These are phyloP conservation scores for Drosophila repletoides DNA, from an alignment of 1,140 invertebrate genomes.

Conservation along the genomic window DNA sequence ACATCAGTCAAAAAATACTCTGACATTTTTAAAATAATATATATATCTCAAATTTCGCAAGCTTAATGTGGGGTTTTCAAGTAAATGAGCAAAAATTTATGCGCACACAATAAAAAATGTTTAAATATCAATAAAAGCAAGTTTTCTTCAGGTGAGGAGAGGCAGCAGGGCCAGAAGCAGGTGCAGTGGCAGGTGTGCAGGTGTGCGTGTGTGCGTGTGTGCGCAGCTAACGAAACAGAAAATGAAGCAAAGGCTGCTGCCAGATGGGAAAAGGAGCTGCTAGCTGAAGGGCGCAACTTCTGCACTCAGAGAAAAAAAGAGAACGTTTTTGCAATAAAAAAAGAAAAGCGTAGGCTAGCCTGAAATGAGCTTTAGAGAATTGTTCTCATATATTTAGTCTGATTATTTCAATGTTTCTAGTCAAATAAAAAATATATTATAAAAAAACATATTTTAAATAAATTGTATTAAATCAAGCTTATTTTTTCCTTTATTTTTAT, in stretches of 20 bases:
- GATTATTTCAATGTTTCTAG: too few relatives aligned
- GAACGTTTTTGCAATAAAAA: too few relatives aligned
- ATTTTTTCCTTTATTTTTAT: too few relatives aligned
- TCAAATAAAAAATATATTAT: too few relatives aligned
- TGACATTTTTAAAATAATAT: constrained; percentile 12
- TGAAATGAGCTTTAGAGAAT: too few relatives aligned
- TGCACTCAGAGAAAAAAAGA: not conserved
- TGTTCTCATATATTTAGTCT: too few relatives aligned
- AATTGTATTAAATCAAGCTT: too few relatives aligned
- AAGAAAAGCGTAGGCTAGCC: not conserved
- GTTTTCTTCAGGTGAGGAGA: not conserved
- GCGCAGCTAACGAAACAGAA: constrained; percentile 74
- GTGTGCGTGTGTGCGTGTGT: constrained; percentile 24
- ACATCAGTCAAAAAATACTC: too few relatives aligned
- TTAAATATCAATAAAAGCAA: constrained; percentile 76
- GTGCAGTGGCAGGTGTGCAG: not conserved
- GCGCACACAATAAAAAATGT: constrained; percentile 65
- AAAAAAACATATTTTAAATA: too few relatives aligned
- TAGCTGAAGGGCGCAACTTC: too few relatives aligned
- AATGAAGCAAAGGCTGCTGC: constrained; percentile 52
- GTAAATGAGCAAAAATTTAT: constrained; percentile 65
- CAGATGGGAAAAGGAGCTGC: not conserved
- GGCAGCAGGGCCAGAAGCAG: constrained; percentile 1
- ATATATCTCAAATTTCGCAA: not conserved
- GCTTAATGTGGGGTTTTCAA: not conserved